A percentile compares a stretch with the other conserved stretches of the same genome.
These are phyloP conservation scores for Hermaeophaga mercurialis DNA, from an alignment of 2,888 invertebrate genomes.

Conservation along the genomic window DNA sequence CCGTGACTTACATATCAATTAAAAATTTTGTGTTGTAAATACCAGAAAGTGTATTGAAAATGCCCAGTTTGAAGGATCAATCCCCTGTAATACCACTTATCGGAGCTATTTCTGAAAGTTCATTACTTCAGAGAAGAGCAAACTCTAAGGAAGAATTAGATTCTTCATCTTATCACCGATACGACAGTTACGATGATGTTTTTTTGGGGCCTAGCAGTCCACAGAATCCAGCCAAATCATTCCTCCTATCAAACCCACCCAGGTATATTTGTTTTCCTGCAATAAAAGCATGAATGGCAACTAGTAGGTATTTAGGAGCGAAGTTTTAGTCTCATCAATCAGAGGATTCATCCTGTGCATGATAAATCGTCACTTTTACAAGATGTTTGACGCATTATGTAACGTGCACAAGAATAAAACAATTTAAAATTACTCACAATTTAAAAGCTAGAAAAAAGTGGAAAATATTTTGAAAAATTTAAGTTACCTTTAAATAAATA, in stretches of 20 bases:
- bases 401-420: no score
- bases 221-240: conserved; percentile 14
- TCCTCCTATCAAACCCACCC: conserved; percentile 20
- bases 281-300: background rate
- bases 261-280: conserved; percentile 21
- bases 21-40: background rate
- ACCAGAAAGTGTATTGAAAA: conserved; percentile 17
- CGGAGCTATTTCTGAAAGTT: conserved; percentile 45
- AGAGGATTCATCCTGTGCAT: no score
- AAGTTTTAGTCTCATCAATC: background rate
- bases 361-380: no score
- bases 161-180: conserved; percentile 37
- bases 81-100: conserved; percentile 51
- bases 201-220: conserved; percentile 31
- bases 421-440: no score
- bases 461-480: no score
- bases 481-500: no score
- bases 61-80: conserved; percentile 42
- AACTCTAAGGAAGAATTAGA: conserved; percentile 44
- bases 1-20: no score
- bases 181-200: conserved; percentile 46
- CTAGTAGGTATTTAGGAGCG: background rate
- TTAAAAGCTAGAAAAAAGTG: no score
- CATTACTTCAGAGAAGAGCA: conserved; percentile 47
- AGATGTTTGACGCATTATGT: no score